Base-by-base conservation (phyloP, 92 coral and sea anemone genomes). In the Epizoanthus stellaris region DNA sequence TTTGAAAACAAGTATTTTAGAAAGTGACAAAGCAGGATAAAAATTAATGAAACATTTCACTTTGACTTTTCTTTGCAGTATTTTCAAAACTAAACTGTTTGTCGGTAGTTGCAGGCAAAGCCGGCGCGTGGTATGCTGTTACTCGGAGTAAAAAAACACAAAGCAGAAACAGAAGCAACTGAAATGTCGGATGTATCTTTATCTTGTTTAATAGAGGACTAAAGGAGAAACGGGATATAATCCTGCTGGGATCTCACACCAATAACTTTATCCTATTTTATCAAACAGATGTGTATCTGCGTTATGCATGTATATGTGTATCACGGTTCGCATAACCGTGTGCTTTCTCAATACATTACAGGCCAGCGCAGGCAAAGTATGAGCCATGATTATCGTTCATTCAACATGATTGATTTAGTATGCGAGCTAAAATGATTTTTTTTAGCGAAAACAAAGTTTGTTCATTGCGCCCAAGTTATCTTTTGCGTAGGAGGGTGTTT, bases 231-330 rank as follows among this genome's bases (percentile, higher is more conserved):
- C 68, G 40, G 71, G 82, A 40, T n/a, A 79, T 14, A 4, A 62
- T 21, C 45, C 83, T 43, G 83, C 71, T 13, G 58, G 42, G 53
- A 63, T 63, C 83, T 53, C 72, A 43, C 72, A 79, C 34, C 42
- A 79, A 68, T 34, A 79, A 23, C 13, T 70, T 54, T 40, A 11
- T 63, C 39, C 70, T 63, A 79, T 62, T 63, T 79, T 79, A 23
- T 21, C 60, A 43, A 38, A 17, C 56, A 52, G 56, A 52, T 52
- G 56, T 13, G 10, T 52, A 52, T 52, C 56, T 52, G 56, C 2
- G 54, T 49, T 49, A 49, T n/a, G n/a, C n/a, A n/a, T n/a, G n/a
- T n/a, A n/a, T n/a, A n/a, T n/a, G n/a, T n/a, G 6, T 49, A 49
- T 11, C 54, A 49, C 56, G 13, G 56, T 52, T 52, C 10, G 14